Conservation (phyloP, 2,888 invertebrate genomes). For the Lasioglossum pauxillum region DNA sequence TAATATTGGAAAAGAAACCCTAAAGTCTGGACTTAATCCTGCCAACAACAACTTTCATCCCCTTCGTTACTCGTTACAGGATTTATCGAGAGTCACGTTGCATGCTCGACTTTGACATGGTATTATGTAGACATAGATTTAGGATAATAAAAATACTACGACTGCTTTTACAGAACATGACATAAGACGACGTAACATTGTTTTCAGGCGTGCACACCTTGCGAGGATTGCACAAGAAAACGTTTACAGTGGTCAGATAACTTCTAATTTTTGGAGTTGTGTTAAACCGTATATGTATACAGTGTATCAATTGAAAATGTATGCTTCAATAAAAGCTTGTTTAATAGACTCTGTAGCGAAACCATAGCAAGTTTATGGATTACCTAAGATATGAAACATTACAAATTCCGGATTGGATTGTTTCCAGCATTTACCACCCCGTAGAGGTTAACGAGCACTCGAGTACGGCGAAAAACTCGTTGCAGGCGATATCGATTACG, state of each 20-base stretch:
- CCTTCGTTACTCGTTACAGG: not conserved
- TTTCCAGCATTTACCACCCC: not conserved
- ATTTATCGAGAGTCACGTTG: not conserved
- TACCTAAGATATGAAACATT: not conserved
- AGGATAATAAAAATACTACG: not conserved
- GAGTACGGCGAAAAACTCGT: not conserved
- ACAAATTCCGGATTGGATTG: not conserved
- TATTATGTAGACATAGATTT: not conserved
- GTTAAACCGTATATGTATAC: too few species aligned
- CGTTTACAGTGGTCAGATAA: not conserved
- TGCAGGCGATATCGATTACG: not conserved
- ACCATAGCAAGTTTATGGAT: not conserved
- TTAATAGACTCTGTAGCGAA: not conserved
- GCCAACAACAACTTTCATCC: not conserved
- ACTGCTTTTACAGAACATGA: not conserved
- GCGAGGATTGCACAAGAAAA: not conserved
- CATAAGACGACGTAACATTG: not conserved
- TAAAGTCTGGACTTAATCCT: constrained; percentile 1
- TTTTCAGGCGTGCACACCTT: not conserved
- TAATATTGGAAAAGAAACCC: not conserved
- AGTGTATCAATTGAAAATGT: too few species aligned
- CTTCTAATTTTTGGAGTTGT: not conserved
- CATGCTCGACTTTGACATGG: not conserved
- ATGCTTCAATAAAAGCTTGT: not conserved
- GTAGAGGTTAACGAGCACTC: not conserved